Percentiles rank a stretch among this genome's conserved stretches.
Conservation (phyloP, 1,140 invertebrate genomes). For the Megalonaias nervosa region DNA sequence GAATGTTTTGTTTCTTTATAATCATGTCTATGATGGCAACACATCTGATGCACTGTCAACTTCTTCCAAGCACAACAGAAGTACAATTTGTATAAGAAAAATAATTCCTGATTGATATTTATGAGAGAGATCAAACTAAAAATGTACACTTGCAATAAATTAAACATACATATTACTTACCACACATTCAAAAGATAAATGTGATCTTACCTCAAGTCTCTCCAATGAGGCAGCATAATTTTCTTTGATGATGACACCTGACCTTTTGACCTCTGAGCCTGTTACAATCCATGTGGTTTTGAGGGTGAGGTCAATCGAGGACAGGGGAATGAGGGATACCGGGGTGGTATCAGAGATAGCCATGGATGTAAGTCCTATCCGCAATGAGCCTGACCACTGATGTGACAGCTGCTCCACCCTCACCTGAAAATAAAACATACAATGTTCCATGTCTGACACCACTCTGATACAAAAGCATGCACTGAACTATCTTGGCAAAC, state of each 20-base stretch:
- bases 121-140: not conserved
- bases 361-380: constrained; percentile 83
- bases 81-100: too few species aligned
- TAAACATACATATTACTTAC: not conserved
- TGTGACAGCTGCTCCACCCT: constrained; percentile 76
- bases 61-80: too few species aligned
- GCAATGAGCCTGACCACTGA: constrained; percentile 83
- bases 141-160: too few species aligned
- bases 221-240: constrained; percentile 70
- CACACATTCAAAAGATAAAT: not conserved
- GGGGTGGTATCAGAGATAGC: constrained; percentile 77
- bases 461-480: not conserved
- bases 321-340: constrained; percentile 76
- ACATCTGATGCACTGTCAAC: too few species aligned
- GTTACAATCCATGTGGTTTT: constrained; percentile 73
- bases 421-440: constrained; percentile 76
- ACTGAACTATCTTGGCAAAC: not conserved
- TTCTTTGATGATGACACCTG: constrained; percentile 67
- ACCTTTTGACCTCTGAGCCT: constrained; percentile 73
- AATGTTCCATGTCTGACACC: not conserved
- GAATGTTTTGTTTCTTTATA: too few species aligned
- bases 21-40: too few species aligned
- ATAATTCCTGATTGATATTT: too few species aligned
- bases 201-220: constrained; percentile 60
- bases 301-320: constrained; percentile 63